Conservation (phyloP, 1,140 invertebrate species). For the Drosophila repleta region DNA sequence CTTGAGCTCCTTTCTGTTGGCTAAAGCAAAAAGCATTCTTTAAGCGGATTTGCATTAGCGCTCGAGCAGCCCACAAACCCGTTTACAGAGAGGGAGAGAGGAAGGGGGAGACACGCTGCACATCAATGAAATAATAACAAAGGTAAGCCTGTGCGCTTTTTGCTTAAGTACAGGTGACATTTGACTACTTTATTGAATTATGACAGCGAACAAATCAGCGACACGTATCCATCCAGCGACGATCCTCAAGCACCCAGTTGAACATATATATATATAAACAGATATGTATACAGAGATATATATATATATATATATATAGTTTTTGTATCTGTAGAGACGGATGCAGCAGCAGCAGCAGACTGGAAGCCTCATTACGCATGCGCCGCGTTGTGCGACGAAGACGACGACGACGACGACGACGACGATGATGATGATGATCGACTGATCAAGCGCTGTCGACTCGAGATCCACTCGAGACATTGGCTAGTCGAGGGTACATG, state of each 20-base stretch:
- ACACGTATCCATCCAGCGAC: constrained; percentile 46
- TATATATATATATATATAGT: background rate
- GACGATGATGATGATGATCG: constrained; percentile 3
- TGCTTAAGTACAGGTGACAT: constrained; percentile 58
- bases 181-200: constrained; percentile 83
- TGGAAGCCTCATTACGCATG: constrained; percentile 59
- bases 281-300: background rate
- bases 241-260: constrained; percentile 16
- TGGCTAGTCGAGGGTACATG: constrained; percentile 47
- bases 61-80: constrained; percentile 29
- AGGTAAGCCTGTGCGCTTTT: constrained; percentile 51
- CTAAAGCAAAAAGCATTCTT: constrained; percentile 7
- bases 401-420: background rate
- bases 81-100: too few relatives aligned
- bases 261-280: constrained; percentile 4
- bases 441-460: constrained; percentile 13
- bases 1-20: background rate
- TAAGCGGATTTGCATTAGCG: constrained; percentile 47
- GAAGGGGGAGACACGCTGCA: background rate
- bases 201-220: constrained; percentile 83
- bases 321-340: background rate
- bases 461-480: constrained; percentile 13
- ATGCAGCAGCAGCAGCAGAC: background rate
- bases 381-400: constrained; percentile 47
- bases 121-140: constrained; percentile 36